Percentiles rank a stretch among this genome's conserved stretches.
Evolutionary conservation across 2,113 vertebrate species (phyloP).

Genomic region (Passer domesticus): DNA sequence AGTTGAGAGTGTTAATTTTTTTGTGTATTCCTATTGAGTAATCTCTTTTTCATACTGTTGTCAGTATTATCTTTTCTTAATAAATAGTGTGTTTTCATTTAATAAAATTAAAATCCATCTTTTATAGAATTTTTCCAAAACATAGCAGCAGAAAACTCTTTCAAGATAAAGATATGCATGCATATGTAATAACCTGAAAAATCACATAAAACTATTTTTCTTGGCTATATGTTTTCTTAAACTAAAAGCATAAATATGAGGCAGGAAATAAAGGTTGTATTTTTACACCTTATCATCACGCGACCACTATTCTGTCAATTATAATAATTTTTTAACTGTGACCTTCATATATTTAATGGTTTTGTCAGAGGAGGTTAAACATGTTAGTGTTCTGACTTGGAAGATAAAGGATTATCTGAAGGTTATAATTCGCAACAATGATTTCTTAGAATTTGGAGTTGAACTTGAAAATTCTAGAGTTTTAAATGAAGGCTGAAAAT

Average conservation of each 20-base stretch:
- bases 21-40: background rate
- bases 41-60: background rate
- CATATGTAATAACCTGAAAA: background rate
- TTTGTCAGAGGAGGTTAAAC: background rate
- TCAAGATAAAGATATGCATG: background rate
- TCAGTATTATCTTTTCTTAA: background rate
- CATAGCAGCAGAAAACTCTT: background rate
- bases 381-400: background rate
- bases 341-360: background rate
- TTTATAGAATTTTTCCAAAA: background rate
- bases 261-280: rapidly evolving
- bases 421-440: rapidly evolving
- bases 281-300: background rate
- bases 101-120: background rate
- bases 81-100: background rate
- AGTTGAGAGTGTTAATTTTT: background rate
- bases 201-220: background rate
- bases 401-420: background rate
- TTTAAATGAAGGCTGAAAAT: background rate
- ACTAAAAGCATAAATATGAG: background rate
- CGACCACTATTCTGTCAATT: background rate
- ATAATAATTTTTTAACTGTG: background rate
- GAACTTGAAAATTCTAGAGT: background rate
- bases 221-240: background rate
- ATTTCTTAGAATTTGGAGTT: background rate